These are phyloP conservation scores for Julus scandinavius DNA, from an alignment of 2,888 invertebrate species.

Conservation along the genomic window DNA sequence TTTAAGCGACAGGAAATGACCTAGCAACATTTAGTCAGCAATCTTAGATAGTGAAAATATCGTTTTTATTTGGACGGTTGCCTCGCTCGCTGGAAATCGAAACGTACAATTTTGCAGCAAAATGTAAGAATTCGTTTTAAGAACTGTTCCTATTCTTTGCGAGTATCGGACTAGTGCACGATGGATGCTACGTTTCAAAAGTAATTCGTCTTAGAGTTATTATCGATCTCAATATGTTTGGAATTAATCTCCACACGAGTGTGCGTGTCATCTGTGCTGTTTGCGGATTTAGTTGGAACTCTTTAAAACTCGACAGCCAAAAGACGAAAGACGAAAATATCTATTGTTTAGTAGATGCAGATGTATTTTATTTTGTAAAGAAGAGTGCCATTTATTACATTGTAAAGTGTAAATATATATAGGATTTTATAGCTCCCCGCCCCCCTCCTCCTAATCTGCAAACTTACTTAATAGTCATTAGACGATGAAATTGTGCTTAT, in stretches of 20 bases:
- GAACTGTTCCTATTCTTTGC: not conserved
- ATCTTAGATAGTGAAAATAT: not conserved
- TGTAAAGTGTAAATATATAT: slow-evolving; percentile 16
- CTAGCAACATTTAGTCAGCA: not conserved
- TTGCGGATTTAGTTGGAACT: not conserved
- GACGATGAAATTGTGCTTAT: not conserved
- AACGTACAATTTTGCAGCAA: not conserved
- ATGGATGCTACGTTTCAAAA: not conserved
- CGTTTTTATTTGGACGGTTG: not conserved
- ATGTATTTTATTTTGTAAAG: not conserved
- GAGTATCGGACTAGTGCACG: too few species aligned
- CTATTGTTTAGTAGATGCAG: not conserved
- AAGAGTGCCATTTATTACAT: slow-evolving; percentile 17
- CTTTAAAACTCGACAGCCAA: not conserved
- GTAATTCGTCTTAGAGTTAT: not conserved
- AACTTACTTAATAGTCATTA: not conserved
- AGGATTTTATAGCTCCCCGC: not conserved
- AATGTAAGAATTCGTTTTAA: not conserved
- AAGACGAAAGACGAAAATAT: not conserved
- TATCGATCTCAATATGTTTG: not conserved
- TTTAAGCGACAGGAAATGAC: not conserved
- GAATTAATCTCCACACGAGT: not conserved
- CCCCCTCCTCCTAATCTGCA: not conserved
- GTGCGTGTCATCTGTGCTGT: not conserved
- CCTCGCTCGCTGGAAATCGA: not conserved